These are phyloP conservation scores for Rousettus madagascariensis DNA, from an alignment of 2,797 vertebrate species.

Conservation along the genomic window DNA sequence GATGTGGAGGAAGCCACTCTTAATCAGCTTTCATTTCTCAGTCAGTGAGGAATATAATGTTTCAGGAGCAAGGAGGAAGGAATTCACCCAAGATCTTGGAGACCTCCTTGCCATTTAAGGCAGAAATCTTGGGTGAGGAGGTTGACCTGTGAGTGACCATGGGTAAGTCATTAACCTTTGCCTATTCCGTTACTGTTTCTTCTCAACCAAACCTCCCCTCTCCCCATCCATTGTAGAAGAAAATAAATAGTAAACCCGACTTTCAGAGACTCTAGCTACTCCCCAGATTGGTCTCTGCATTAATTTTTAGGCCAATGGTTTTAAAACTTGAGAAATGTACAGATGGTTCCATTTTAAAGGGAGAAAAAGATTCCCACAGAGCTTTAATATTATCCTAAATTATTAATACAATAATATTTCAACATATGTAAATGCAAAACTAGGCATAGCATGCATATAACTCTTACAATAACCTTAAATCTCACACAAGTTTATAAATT, in stretches of 20 bases:
- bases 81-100: neutral
- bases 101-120: neutral
- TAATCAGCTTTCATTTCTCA: neutral
- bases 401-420: conserved; percentile 30
- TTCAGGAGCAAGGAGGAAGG: neutral
- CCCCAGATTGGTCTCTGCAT: neutral
- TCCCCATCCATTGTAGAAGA: neutral
- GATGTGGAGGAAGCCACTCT: neutral
- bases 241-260: neutral
- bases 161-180: neutral
- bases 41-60: neutral
- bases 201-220: neutral
- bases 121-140: neutral
- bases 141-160: neutral
- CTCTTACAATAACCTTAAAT: neutral
- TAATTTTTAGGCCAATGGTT: neutral
- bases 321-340: conserved; percentile 5
- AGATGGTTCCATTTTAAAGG: conserved; percentile 10
- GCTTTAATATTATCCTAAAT: conserved; percentile 25
- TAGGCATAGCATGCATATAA: neutral
- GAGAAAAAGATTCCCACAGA: conserved; percentile 1
- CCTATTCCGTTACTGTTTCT: neutral
- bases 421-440: conserved; percentile 1
- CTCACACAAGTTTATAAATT: neutral
- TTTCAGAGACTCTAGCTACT: neutral